These are phyloP conservation scores for Pterostichus niger DNA, from an alignment of 2,888 invertebrate species.

Conservation along the genomic window DNA sequence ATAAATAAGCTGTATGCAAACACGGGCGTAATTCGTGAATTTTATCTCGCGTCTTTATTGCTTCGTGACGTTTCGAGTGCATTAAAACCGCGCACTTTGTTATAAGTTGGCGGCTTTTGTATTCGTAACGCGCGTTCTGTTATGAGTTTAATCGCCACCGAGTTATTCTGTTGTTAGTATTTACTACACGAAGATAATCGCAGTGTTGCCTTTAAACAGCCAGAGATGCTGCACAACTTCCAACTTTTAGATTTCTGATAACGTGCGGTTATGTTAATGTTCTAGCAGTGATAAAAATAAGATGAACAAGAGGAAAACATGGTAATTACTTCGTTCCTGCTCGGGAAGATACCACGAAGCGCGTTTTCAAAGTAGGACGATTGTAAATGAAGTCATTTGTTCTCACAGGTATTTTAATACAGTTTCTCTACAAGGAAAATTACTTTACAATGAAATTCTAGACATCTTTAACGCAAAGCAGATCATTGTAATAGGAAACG, in stretches of 20 bases:
- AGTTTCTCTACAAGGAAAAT: not conserved
- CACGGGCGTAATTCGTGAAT: slow-evolving; percentile 35
- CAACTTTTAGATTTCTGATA: slow-evolving; percentile 51
- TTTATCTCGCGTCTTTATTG: slow-evolving; percentile 36
- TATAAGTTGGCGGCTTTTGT: slow-evolving; percentile 60
- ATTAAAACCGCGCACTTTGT: slow-evolving; percentile 60
- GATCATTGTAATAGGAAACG: no score
- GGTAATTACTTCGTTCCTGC: slow-evolving; percentile 28
- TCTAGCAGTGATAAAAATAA: slow-evolving; percentile 41
- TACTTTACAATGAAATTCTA: slow-evolving; percentile 14
- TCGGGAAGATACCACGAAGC: not conserved
- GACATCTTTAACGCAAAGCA: not conserved
- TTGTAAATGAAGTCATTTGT: slow-evolving; percentile 9
- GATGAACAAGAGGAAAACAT: slow-evolving; percentile 47
- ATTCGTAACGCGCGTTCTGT: slow-evolving; percentile 46
- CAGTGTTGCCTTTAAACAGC: slow-evolving; percentile 12
- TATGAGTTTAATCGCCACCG: slow-evolving; percentile 62
- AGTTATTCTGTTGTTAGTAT: slow-evolving; percentile 56
- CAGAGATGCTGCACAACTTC: slow-evolving; percentile 28
- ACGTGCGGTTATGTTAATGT: slow-evolving; percentile 38
- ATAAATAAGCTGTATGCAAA: slow-evolving; percentile 55
- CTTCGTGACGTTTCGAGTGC: slow-evolving; percentile 44
- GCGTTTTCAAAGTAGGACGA: not conserved
- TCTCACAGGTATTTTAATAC: slow-evolving; percentile 21
- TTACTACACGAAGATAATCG: slow-evolving; percentile 62